Percentiles rank a stretch among this genome's conserved stretches.
Evolutionary conservation across 2,888 invertebrate genomes (phyloP).

Genomic region (Cerastoderma edule): DNA sequence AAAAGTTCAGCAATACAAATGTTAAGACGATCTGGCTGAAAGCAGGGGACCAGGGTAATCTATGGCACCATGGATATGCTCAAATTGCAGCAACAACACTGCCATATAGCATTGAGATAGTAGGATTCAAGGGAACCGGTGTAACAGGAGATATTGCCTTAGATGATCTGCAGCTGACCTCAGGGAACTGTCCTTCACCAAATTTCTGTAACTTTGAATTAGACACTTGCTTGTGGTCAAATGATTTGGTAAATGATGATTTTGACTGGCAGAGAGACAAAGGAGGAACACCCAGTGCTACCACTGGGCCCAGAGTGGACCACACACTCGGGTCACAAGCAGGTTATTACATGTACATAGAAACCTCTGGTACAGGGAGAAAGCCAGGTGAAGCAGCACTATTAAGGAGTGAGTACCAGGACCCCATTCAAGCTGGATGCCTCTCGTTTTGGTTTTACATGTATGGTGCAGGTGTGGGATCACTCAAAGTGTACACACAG

Average conservation of each 20-base stretch:
- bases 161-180: constrained; percentile 75
- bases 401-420: constrained; percentile 73
- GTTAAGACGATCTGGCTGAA: constrained; percentile 63
- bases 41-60: constrained; percentile 73
- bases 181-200: constrained; percentile 69
- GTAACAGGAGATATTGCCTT: constrained; percentile 80
- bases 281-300: constrained; percentile 71
- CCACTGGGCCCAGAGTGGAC: constrained; percentile 76
- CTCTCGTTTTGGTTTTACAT: constrained; percentile 79
- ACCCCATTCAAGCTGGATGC: constrained; percentile 68
- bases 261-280: constrained; percentile 80
- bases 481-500: constrained; percentile 73
- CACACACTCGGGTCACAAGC: constrained; percentile 69
- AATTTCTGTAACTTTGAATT: constrained; percentile 82
- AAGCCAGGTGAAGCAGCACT: constrained; percentile 86
- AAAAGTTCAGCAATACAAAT: constrained; percentile 53
- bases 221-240: constrained; percentile 79
- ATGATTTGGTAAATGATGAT: constrained; percentile 70
- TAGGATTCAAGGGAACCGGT: constrained; percentile 70
- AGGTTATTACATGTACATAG: constrained; percentile 81
- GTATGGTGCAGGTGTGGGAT: constrained; percentile 77
- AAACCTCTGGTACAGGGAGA: constrained; percentile 84
- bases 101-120: constrained; percentile 67
- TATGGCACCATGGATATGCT: constrained; percentile 73
- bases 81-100: constrained; percentile 40